Conservation (phyloP, 2,888 invertebrate species). For the Bombylius discolor region DNA sequence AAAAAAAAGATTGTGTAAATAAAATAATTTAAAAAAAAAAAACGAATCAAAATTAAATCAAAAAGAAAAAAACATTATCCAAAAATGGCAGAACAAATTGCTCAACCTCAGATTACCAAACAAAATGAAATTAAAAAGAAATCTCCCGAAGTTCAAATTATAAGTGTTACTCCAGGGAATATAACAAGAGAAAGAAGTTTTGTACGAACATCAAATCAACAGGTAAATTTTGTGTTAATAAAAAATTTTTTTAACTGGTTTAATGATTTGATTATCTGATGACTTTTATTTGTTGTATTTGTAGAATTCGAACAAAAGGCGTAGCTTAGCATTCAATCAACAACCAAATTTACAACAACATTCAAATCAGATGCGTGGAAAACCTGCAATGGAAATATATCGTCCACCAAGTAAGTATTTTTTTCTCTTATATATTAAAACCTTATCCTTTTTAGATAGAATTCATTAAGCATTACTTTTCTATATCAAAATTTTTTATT, state of each 20-base stretch:
- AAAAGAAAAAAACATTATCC: not conserved
- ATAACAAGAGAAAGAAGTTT: constrained; percentile 59
- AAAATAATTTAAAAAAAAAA: not conserved
- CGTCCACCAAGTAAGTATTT: constrained; percentile 68
- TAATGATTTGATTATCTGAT: not conserved
- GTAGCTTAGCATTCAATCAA: constrained; percentile 58
- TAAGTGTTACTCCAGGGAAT: constrained; percentile 30
- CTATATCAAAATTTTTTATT: not conserved
- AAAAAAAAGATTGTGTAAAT: too few species aligned
- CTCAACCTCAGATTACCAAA: constrained; percentile 26
- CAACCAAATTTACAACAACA: constrained; percentile 26
- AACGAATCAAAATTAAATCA: not conserved
- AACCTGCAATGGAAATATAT: constrained; percentile 79
- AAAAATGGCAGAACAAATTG: constrained; percentile 33
- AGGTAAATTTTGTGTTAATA: constrained; percentile 26
- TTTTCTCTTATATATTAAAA: not conserved
- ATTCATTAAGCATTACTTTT: not conserved
- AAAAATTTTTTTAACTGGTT: not conserved
- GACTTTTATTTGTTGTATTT: not conserved
- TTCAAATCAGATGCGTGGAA: constrained; percentile 45
- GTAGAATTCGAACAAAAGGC: constrained; percentile 52
- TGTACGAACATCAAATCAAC: constrained; percentile 44
- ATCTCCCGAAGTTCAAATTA: constrained; percentile 32
- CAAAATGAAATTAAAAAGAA: constrained; percentile 28
- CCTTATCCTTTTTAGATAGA: not conserved